Percentiles rank a stretch among this genome's conserved stretches.
Conservation (phyloP, 1,140 invertebrate genomes). For the Diprion similis region DNA sequence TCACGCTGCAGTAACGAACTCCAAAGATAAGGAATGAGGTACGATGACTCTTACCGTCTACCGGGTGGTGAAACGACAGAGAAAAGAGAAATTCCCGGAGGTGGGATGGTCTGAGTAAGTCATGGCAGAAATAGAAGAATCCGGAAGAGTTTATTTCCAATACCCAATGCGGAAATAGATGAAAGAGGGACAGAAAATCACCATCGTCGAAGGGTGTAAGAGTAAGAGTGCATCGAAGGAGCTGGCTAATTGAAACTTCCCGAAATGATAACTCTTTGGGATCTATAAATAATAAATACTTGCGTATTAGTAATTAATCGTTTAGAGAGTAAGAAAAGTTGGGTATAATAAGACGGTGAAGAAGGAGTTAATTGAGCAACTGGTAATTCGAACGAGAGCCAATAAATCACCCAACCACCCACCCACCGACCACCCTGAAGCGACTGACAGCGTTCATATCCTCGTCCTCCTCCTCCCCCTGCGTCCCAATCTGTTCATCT, state of each 20-base stretch:
- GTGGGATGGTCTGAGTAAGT: background rate
- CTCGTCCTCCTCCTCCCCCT: background rate
- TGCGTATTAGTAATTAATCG: background rate
- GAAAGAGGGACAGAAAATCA: too few relatives aligned
- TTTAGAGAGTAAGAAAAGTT: background rate
- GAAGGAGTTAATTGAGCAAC: background rate
- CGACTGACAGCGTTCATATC: slow-evolving; percentile 1
- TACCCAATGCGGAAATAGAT: background rate
- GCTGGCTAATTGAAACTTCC: background rate
- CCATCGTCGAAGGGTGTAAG: background rate
- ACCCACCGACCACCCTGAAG: background rate
- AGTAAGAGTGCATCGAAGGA: background rate
- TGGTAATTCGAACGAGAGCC: background rate
- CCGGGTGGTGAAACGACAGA: background rate
- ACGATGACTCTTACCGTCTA: too few relatives aligned
- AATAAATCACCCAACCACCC: background rate
- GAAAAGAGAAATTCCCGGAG: background rate
- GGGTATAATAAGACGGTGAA: background rate
- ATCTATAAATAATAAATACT: too few relatives aligned
- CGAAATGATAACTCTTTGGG: background rate
- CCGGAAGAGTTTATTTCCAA: background rate
- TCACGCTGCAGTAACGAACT: too few relatives aligned
- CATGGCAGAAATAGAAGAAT: background rate
- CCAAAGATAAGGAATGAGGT: too few relatives aligned
- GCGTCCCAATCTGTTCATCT: background rate